Percentiles rank a stretch among this genome's conserved stretches.
Evolutionary conservation across 2,797 vertebrate genomes (phyloP).

Genomic region (Okamejei kenojei): DNA sequence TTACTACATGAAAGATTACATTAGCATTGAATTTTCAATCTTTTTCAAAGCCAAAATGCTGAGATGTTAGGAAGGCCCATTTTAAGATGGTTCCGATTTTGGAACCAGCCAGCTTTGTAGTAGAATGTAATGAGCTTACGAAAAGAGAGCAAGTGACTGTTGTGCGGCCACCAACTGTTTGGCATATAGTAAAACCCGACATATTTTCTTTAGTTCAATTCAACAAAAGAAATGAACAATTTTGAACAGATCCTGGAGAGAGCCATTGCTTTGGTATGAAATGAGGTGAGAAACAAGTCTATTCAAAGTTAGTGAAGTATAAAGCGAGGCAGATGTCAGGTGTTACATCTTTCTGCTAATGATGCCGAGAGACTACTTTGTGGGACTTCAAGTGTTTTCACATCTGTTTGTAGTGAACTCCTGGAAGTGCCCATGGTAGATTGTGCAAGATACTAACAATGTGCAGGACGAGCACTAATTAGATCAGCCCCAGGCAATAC

Average conservation of each 20-base stretch:
- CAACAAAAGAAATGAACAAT: not conserved
- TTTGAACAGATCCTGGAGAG: not conserved
- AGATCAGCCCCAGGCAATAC: not conserved
- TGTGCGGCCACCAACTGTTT: not conserved
- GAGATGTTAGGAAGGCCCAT: not conserved
- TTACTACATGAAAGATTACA: not conserved
- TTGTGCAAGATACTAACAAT: not conserved
- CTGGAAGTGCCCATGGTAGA: not conserved
- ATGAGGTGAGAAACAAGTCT: not conserved
- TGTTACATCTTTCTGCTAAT: not conserved
- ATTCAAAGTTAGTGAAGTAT: not conserved
- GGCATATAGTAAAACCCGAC: not conserved
- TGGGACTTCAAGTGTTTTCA: not conserved
- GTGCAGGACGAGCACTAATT: not conserved
- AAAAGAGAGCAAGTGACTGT: not conserved
- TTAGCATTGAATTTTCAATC: too few relatives aligned
- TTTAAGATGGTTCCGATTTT: not conserved
- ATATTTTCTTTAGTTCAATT: not conserved
- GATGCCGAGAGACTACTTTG: not conserved
- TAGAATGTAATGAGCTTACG: not conserved
- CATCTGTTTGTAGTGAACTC: not conserved
- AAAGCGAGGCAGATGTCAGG: not conserved
- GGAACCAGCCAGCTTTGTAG: not conserved
- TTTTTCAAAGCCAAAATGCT: not conserved
- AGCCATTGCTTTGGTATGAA: not conserved